Evolutionary conservation across 2,113 vertebrate genomes (phyloP).

Genomic region (Zosterops hypoxanthus): DNA sequence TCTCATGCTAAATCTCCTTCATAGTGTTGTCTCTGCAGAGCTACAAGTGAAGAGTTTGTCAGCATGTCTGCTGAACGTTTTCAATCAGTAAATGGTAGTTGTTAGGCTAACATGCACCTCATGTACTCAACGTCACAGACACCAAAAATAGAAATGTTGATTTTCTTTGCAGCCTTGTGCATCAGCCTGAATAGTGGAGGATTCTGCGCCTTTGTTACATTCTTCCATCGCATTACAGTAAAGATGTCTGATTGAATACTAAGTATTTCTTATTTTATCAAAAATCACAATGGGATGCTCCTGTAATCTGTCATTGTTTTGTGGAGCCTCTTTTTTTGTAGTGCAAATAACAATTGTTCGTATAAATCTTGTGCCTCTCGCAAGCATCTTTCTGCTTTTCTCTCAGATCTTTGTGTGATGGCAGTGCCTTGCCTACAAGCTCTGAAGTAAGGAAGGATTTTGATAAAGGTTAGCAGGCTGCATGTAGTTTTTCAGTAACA

Average conservation of each 20-base stretch:
- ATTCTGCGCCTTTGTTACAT: neutral
- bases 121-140: neutral
- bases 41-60: neutral
- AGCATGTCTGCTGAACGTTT: neutral
- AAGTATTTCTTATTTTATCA: neutral
- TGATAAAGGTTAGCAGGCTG: neutral
- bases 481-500: neutral
- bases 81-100: neutral
- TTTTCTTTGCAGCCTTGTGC: conserved; percentile 31
- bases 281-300: neutral
- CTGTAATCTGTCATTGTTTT: neutral
- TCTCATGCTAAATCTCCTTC: neutral
- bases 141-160: conserved; percentile 48
- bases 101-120: neutral
- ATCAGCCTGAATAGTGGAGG: neutral
- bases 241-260: neutral
- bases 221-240: neutral
- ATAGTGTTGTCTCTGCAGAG: neutral
- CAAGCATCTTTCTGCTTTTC: neutral
- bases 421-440: neutral
- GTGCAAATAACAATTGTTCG: neutral
- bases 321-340: neutral
- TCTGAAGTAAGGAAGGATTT: neutral
- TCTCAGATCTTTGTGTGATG: neutral
- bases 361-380: neutral